These are phyloP conservation scores for Hyposmocoma kahamanoa DNA, from an alignment of 1,140 invertebrate species.

Conservation along the genomic window DNA sequence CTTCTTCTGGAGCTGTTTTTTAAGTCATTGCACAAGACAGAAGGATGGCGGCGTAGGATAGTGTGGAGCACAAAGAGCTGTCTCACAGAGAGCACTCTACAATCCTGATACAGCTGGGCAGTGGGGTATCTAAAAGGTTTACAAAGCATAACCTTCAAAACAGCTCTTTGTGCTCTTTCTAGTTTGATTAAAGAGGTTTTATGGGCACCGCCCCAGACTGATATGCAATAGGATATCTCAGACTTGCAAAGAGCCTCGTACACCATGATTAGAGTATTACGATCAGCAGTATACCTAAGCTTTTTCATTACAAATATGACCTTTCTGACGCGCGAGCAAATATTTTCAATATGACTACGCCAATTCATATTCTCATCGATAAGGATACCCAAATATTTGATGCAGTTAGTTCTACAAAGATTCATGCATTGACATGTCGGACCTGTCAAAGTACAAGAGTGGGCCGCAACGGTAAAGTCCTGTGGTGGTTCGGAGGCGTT, in stretches of 20 bases:
- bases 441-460: neutral
- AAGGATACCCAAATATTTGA: neutral
- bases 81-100: neutral
- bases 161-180: slow-evolving; percentile 1
- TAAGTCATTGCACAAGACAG: neutral
- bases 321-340: neutral
- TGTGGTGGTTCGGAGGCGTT: neutral
- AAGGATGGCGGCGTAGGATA: neutral
- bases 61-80: neutral
- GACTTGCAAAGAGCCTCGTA: slow-evolving; percentile 1
- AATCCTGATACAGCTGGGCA: neutral
- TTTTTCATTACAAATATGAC: neutral
- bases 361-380: neutral
- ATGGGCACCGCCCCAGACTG: neutral
- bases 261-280: neutral
- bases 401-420: neutral
- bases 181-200: neutral
- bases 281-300: neutral
- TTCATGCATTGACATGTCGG: neutral
- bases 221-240: neutral
- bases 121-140: neutral
- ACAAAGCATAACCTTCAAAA: neutral
- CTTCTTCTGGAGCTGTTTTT: neutral
- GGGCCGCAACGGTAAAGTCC: neutral
- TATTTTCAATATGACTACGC: neutral